These are phyloP conservation scores for Pteromalus puparum DNA, from an alignment of 1,140 invertebrate genomes.

Conservation along the genomic window DNA sequence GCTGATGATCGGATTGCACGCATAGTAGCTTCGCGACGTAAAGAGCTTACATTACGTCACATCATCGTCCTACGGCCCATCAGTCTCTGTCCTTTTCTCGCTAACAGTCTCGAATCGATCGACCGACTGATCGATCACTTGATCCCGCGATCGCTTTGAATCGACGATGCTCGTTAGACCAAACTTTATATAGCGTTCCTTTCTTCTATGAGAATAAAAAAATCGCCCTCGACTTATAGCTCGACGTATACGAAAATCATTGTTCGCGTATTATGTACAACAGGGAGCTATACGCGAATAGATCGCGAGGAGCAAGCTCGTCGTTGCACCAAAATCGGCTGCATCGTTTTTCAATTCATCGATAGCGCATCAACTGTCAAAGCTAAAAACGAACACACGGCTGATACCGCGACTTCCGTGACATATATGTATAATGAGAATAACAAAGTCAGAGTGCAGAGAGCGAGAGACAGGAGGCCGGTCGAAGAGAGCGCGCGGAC, in stretches of 20 bases:
- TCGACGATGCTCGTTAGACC: conserved; percentile 30
- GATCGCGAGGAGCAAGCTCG: no score
- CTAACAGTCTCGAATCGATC: conserved; percentile 34
- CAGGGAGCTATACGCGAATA: no score
- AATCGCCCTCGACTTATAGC: background rate
- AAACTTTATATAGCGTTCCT: background rate
- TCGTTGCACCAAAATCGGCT: background rate
- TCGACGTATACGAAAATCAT: no score
- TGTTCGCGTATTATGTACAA: no score
- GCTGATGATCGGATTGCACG: conserved; percentile 21
- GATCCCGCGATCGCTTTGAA: background rate
- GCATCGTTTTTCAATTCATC: background rate
- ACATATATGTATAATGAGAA: conserved; percentile 32
- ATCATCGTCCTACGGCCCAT: conserved; percentile 23
- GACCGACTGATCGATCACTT: conserved; percentile 45
- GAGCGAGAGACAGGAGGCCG: background rate
- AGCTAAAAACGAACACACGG: background rate
- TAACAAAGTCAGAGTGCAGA: conserved; percentile 35
- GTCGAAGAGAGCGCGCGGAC: conserved; percentile 34
- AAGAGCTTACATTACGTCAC: conserved; percentile 45
- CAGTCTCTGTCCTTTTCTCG: conserved; percentile 24
- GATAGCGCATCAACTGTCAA: background rate
- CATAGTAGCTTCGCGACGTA: background rate
- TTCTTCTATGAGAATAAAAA: background rate
- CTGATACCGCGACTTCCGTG: background rate